These are phyloP conservation scores for Litocranius walleri DNA, from an alignment of 2,113 vertebrate genomes.

Conservation along the genomic window DNA sequence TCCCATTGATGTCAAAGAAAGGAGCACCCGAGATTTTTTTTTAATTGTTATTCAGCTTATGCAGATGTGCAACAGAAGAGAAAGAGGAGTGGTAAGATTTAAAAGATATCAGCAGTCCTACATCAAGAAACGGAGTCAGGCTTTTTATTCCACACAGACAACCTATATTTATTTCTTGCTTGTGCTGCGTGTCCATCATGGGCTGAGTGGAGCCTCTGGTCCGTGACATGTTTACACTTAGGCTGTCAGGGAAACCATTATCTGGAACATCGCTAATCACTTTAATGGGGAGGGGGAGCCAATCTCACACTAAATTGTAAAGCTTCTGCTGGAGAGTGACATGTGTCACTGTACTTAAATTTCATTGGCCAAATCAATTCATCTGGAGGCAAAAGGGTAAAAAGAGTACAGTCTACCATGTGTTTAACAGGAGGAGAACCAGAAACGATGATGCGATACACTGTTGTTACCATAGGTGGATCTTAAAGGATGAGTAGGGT, in stretches of 20 bases:
- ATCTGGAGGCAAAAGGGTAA: background rate
- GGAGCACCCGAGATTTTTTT: background rate
- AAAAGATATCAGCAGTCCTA: background rate
- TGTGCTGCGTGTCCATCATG: background rate
- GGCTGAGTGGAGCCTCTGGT: background rate
- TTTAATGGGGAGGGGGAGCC: background rate
- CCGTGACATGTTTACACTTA: background rate
- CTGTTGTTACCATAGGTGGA: background rate
- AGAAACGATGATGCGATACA: background rate
- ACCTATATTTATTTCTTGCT: background rate
- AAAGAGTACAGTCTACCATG: rapidly evolving
- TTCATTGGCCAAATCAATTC: background rate
- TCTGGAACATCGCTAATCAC: background rate
- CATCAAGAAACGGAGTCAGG: background rate
- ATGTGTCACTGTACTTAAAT: background rate
- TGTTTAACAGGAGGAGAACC: background rate
- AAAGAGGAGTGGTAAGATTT: background rate
- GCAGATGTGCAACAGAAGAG: background rate
- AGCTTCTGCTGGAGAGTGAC: background rate
- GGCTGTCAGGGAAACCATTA: background rate
- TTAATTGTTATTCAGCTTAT: background rate
- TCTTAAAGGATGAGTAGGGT: background rate
- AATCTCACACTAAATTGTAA: background rate
- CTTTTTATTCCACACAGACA: background rate
- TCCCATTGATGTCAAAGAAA: background rate